phyloP scores from a whole-genome alignment of 2,888 invertebrate genomes.

The Parochlus steinenii region DNA sequence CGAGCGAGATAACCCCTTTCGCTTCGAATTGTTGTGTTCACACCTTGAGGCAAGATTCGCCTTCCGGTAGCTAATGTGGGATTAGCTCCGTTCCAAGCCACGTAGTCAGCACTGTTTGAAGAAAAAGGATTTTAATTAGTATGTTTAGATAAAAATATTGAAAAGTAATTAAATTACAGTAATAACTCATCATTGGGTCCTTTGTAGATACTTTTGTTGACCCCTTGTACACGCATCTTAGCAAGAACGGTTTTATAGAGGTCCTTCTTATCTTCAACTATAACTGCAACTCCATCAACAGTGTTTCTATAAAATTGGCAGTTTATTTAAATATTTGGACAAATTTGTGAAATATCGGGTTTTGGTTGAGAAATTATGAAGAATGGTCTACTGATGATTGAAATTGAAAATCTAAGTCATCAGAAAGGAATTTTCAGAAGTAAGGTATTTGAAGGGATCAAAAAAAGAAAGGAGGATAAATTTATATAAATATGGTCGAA shows the following conservation, averaged over 20 bases:
- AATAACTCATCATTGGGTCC: slow-evolving; percentile 64
- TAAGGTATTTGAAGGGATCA: neutral
- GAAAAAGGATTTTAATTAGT: neutral
- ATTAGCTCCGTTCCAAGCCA: slow-evolving; percentile 71
- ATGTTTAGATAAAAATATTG: slow-evolving; percentile 1
- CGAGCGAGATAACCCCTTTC: slow-evolving; percentile 36
- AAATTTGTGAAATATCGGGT: no score
- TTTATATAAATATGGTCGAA: neutral
- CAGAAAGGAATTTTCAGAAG: neutral
- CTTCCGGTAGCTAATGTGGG: slow-evolving; percentile 38
- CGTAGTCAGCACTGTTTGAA: slow-evolving; percentile 52
- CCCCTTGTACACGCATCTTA: slow-evolving; percentile 38
- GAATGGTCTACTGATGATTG: no score
- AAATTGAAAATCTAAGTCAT: no score
- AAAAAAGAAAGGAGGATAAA: neutral
- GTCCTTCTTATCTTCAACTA: slow-evolving; percentile 19
- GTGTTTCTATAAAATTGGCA: slow-evolving; percentile 3
- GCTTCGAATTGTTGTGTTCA: slow-evolving; percentile 32
- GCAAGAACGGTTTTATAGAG: slow-evolving; percentile 25
- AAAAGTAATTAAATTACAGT: slow-evolving; percentile 43
- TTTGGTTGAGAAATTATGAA: no score
- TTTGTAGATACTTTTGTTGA: slow-evolving; percentile 51
- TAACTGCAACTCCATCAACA: slow-evolving; percentile 14
- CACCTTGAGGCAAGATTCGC: slow-evolving; percentile 35
- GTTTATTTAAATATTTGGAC: no score